phyloP scores from a whole-genome alignment of 2,888 invertebrate species.

The Ectropis crepuscularia region DNA sequence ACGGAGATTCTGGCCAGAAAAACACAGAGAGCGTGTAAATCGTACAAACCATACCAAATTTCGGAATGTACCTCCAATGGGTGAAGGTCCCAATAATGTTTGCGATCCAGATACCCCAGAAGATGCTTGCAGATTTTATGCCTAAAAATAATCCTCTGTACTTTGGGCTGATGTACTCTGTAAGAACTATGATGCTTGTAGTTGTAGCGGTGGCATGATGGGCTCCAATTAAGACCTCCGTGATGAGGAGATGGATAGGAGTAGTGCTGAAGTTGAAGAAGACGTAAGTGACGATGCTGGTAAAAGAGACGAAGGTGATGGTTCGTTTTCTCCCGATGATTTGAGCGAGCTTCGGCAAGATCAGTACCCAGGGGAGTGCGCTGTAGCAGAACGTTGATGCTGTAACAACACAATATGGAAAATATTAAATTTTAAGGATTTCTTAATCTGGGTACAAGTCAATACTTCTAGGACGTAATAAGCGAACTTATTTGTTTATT shows the following conservation, averaged over 20 bases:
- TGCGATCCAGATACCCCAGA: slow-evolving; percentile 20
- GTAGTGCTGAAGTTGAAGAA: slow-evolving; percentile 11
- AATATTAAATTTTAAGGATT: neutral
- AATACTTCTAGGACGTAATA: no score
- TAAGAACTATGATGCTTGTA: slow-evolving; percentile 4
- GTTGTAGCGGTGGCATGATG: slow-evolving; percentile 6
- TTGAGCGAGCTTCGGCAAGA: slow-evolving; percentile 7
- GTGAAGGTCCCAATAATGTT: slow-evolving; percentile 15
- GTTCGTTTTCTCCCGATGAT: slow-evolving; percentile 14
- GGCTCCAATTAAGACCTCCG: slow-evolving; percentile 8
- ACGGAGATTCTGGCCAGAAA: slow-evolving; percentile 17
- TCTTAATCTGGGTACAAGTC: no score
- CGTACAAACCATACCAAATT: slow-evolving; percentile 9
- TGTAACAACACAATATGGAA: slow-evolving; percentile 1
- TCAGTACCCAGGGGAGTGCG: slow-evolving; percentile 16
- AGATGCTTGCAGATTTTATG: slow-evolving; percentile 17
- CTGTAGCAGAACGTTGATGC: slow-evolving; percentile 18
- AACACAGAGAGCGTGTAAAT: slow-evolving; percentile 9
- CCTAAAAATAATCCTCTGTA: slow-evolving; percentile 10
- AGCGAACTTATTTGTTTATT: no score
- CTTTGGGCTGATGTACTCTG: slow-evolving; percentile 10
- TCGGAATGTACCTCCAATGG: slow-evolving; percentile 14
- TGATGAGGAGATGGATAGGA: slow-evolving; percentile 11
- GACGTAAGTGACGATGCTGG: slow-evolving; percentile 11
- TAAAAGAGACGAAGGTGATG: slow-evolving; percentile 1